A percentile compares a stretch with the other conserved stretches of the same genome.
Evolutionary conservation across 1,140 invertebrate genomes (phyloP).

Genomic region (Drosophila chauvacae): DNA sequence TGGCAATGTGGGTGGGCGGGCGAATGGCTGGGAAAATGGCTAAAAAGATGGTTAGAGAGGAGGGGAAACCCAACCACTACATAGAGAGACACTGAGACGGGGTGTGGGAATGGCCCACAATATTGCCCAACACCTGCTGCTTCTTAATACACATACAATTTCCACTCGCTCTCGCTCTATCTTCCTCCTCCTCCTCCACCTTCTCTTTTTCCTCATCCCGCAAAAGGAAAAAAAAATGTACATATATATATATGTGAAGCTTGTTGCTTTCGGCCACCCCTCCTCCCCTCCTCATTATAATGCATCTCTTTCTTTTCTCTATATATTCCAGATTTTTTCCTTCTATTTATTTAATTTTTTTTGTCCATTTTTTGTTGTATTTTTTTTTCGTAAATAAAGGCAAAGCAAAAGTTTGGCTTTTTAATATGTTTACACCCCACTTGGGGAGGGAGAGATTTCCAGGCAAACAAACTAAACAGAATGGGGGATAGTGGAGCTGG

Average conservation of each 20-base stretch:
- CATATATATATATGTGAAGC: conserved; percentile 28
- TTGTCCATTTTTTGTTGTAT: neutral
- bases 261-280: conserved; percentile 46
- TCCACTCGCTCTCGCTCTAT: conserved; percentile 43
- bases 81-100: conserved; percentile 27
- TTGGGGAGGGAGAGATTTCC: neutral
- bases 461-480: conserved; percentile 34
- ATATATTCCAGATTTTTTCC: conserved; percentile 49
- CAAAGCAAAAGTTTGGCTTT: conserved; percentile 59
- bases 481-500: neutral
- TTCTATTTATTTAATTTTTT: conserved; percentile 38
- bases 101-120: conserved; percentile 56
- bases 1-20: conserved; percentile 45
- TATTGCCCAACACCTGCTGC: conserved; percentile 77
- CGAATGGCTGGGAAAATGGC: neutral
- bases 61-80: conserved; percentile 32
- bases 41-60: neutral
- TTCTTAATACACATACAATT: conserved; percentile 54
- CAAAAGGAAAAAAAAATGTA: conserved; percentile 10
- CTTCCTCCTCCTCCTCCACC: neutral
- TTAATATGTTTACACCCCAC: conserved; percentile 57
- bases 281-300: conserved; percentile 24
- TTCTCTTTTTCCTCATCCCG: neutral
- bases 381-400: conserved; percentile 50
- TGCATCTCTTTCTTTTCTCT: conserved; percentile 49